Evolutionary conservation across 2,797 vertebrate species (phyloP).

Genomic region (Coreius guichenoti): DNA sequence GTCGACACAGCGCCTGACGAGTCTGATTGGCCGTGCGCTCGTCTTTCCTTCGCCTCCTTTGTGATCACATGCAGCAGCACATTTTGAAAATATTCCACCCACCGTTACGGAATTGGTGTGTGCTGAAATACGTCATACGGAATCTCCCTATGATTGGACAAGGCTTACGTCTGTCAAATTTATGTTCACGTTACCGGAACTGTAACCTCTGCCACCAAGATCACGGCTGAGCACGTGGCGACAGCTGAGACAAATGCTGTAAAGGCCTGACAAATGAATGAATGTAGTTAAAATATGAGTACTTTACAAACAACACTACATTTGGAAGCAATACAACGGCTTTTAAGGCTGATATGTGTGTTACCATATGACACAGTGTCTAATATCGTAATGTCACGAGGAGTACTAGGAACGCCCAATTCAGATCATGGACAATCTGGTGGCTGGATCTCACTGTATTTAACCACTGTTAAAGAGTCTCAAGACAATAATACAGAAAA

Average conservation of each 20-base stretch:
- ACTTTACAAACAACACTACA: not conserved
- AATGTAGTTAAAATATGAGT: not conserved
- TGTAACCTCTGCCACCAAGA: slow-evolving; percentile 15
- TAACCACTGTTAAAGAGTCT: not conserved
- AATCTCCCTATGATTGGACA: slow-evolving; percentile 32
- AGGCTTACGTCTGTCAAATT: slow-evolving; percentile 8
- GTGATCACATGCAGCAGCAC: slow-evolving; percentile 32
- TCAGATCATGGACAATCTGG: not conserved
- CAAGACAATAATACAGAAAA: not conserved
- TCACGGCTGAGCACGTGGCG: slow-evolving; percentile 59
- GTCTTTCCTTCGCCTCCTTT: slow-evolving; percentile 4
- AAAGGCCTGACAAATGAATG: not conserved
- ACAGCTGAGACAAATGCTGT: not conserved
- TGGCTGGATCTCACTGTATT: not conserved
- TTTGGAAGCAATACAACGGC: not conserved
- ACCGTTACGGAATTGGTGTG: not conserved
- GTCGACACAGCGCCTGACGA: accelerated
- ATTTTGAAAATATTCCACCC: slow-evolving; percentile 38
- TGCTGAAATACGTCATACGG: slow-evolving; percentile 8
- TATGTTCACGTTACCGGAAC: slow-evolving; percentile 46
- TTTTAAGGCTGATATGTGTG: not conserved
- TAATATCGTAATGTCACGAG: not conserved
- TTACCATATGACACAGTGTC: no score
- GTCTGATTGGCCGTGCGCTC: slow-evolving; percentile 48
- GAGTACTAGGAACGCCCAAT: not conserved